Evolutionary conservation across 2,113 vertebrate species (phyloP), one percentile per base, ranked within the genome.

Genomic region (Andinoacara biseriatus): DNA sequence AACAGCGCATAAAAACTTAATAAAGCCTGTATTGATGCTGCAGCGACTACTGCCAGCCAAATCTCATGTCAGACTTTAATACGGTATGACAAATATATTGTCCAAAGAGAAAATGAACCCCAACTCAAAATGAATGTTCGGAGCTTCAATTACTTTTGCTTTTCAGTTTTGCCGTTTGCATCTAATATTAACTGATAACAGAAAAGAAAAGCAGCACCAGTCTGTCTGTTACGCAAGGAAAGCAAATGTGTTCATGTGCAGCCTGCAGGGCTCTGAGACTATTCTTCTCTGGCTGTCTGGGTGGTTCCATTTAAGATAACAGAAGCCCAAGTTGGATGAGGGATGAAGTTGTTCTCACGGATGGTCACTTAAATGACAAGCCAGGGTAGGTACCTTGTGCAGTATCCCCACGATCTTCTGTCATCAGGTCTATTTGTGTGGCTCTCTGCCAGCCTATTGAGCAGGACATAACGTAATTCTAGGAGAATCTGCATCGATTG

Each of bases 401-500:
- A 83, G 84, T 77, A 84, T 75, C 74, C 58, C 76, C n/a, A n/a
- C 49, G 77, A 84, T 91, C 78, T 74, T 84, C 62, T 76, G 58
- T 81, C 86, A 83, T 84, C 86, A 8, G 65, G 65, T 87, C 84
- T 86, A 76, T 83, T 77, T 78, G 80, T 61, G 82, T 90, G 89
- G 84, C 84, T 88, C 69, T 61, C 58, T 83, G 80, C 85, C 89
- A 86, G 35, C 78, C 67, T 86, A 91, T 84, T 69, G 82, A 94
- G 69, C 57, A 26, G 60, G 14, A 78, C 89, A 13, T 86, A 92
- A 94, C 91, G 84, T 58, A 91, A 92, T 93, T 94, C 89, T 57
- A 78, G 78, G 61, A 85, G 84, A 91, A 90, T 87, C 78, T 58
- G 72, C 80, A 95, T 93, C 79, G 86, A 94, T 84, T 90, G 85